Evolutionary conservation across 2,888 invertebrate genomes (phyloP).

Genomic region (Cecidostiba fungosa): DNA sequence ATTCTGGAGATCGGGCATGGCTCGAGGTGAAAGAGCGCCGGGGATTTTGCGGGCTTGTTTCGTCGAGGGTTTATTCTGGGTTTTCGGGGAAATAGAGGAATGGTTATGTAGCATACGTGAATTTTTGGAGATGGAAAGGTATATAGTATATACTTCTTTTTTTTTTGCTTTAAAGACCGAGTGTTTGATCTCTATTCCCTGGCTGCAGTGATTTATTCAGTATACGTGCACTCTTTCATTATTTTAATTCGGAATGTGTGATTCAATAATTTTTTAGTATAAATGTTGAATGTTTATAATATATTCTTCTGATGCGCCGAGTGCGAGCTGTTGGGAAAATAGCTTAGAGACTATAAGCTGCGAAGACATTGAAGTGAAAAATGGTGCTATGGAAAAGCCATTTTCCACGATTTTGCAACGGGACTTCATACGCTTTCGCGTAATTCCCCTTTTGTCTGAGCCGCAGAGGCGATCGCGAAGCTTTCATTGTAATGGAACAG

Average conservation of each 20-base stretch:
- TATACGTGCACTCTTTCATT: no score
- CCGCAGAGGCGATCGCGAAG: not conserved
- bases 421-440: slow-evolving; percentile 40
- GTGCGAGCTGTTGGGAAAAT: not conserved
- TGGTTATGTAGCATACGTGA: no score
- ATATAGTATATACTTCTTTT: no score
- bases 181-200: no score
- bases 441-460: slow-evolving; percentile 13
- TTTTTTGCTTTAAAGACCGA: no score
- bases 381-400: not conserved
- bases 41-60: slow-evolving; percentile 1
- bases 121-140: no score
- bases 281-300: not conserved
- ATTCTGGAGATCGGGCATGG: slow-evolving; percentile 4
- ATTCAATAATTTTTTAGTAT: no score
- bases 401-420: slow-evolving; percentile 67
- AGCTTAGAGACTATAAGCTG: not conserved
- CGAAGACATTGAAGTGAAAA: not conserved
- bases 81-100: not conserved
- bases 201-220: no score
- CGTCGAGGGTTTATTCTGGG: not conserved
- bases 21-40: not conserved
- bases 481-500: slow-evolving; percentile 15
- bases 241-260: no score
- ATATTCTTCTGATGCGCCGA: not conserved